A percentile compares a stretch with the other conserved stretches of the same genome.
Conservation (phyloP, 1,140 invertebrate species). For the Leucophenga varia region DNA sequence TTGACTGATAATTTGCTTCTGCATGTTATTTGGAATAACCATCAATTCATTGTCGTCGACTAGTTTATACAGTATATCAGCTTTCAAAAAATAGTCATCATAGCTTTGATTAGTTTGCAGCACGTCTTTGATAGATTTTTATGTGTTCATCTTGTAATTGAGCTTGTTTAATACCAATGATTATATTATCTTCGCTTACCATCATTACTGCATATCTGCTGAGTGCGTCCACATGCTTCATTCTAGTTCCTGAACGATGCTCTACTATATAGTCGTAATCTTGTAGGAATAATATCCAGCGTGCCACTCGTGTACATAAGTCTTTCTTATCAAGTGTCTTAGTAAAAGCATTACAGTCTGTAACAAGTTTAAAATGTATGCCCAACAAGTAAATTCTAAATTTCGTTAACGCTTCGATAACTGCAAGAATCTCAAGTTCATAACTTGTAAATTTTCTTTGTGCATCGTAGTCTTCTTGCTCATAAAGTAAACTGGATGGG, state of each 20-base stretch:
- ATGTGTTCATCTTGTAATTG: neutral
- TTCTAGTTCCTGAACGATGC: constrained; percentile 18
- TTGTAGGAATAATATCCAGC: constrained; percentile 37
- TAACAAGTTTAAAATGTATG: constrained; percentile 3
- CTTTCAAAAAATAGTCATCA: neutral
- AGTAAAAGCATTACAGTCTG: constrained; percentile 5
- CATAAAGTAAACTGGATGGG: constrained; percentile 1
- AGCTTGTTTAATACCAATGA: neutral
- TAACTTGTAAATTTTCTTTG: too few relatives aligned
- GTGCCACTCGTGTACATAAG: constrained; percentile 16
- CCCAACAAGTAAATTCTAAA: constrained; percentile 4
- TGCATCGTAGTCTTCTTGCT: constrained; percentile 1
- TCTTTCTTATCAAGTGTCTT: constrained; percentile 1
- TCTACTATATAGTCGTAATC: constrained; percentile 36
- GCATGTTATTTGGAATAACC: constrained; percentile 23
- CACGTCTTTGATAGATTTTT: neutral
- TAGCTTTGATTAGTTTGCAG: neutral
- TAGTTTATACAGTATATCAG: neutral
- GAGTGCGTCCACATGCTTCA: constrained; percentile 37
- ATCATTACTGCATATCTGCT: constrained; percentile 19
- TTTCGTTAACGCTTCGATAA: constrained; percentile 1
- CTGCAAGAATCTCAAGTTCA: neutral
- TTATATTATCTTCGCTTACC: neutral
- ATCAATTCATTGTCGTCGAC: constrained; percentile 5
- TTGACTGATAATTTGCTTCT: constrained; percentile 17